Conservation (phyloP, 2,797 vertebrate species). For the Phrynocephalus guinanensis region DNA sequence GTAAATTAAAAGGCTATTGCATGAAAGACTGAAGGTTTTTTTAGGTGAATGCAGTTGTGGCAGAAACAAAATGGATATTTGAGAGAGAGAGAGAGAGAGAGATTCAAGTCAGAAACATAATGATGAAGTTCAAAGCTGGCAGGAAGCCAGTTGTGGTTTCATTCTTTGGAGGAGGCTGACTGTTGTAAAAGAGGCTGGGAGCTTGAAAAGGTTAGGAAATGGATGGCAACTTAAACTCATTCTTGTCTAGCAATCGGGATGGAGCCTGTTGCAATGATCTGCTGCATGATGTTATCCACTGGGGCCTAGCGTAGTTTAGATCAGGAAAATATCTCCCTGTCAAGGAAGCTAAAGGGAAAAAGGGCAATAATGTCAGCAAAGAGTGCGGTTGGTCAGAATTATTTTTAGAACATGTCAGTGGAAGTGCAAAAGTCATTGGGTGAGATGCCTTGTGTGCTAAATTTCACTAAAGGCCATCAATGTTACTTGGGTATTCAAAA, state of each 20-base stretch:
- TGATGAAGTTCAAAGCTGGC: slow-evolving; percentile 44
- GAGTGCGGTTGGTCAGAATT: slow-evolving; percentile 39
- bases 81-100: slow-evolving; percentile 1
- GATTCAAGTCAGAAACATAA: slow-evolving; percentile 36
- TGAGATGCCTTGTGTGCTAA: not conserved
- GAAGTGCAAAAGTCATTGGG: not conserved
- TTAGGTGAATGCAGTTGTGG: slow-evolving; percentile 52
- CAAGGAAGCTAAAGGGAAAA: slow-evolving; percentile 26
- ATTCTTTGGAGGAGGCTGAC: slow-evolving; percentile 29
- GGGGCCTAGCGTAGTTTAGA: slow-evolving; percentile 53
- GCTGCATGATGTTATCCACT: slow-evolving; percentile 52
- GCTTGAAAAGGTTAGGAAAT: slow-evolving; percentile 55
- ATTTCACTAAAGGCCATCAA: slow-evolving; percentile 8
- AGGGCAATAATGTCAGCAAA: slow-evolving; percentile 29
- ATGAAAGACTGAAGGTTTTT: slow-evolving; percentile 55
- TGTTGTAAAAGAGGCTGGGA: slow-evolving; percentile 49
- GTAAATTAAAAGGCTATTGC: slow-evolving; percentile 58
- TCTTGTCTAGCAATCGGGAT: slow-evolving; percentile 37
- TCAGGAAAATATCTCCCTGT: slow-evolving; percentile 35
- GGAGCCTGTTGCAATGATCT: slow-evolving; percentile 55
- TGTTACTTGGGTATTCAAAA: slow-evolving; percentile 1
- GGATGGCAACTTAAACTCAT: slow-evolving; percentile 52
- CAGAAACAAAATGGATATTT: slow-evolving; percentile 61
- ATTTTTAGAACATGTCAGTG: not conserved
- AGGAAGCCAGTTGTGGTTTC: slow-evolving; percentile 28